Base-by-base conservation (phyloP, 2,113 vertebrate genomes). In the Illadopsis cleaveri region DNA sequence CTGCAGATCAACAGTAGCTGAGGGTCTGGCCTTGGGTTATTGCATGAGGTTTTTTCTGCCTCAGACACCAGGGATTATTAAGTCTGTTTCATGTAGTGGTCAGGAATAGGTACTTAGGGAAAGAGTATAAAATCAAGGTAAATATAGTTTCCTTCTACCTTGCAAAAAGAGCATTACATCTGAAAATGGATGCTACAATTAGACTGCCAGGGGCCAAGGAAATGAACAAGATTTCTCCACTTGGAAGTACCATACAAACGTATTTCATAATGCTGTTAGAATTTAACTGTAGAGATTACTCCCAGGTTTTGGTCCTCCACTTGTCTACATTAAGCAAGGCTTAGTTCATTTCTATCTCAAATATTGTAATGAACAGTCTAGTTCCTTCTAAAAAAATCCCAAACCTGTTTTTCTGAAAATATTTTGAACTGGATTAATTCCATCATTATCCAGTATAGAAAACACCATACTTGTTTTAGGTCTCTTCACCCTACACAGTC, bases 31-130 rank as follows among this genome's bases (percentile, higher is more conserved):
- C 20, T n/a, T 69, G 18, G 28, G 38, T 69, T 78, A 78, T 44
- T 28, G 3, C 17, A 13, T 40, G 21, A 33, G 3, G 0, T 1
- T 75, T 53, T 69, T 82, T 12, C 35, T 88, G 13, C 12, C 30
- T 42, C 50, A 73, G 12, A 53, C 16, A 45, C 13, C n/a, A 48
- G 10, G 37, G 6, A n/a, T 61, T 86, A 68, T 37, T 20, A 16
- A 47, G 4, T 23, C 17, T 76, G 17, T 15, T 94, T 89, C 61
- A 92, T 28, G 28, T 5, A 50, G 25, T 27, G 25, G 15, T 50
- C 30, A 86, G 48, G 53, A 90, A 38, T 5, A 69, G 15, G 37
- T 35, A 16, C 4, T 82, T 72, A n/a, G 12, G 30, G 28, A 76
- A 76, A 69, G 17, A 57, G 9, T n/a, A 28, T 25, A 80, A 80